Evolutionary conservation across 37 sponge, comb jelly and placozoan species (phyloP).

Genomic region (Sycon ciliatum): DNA sequence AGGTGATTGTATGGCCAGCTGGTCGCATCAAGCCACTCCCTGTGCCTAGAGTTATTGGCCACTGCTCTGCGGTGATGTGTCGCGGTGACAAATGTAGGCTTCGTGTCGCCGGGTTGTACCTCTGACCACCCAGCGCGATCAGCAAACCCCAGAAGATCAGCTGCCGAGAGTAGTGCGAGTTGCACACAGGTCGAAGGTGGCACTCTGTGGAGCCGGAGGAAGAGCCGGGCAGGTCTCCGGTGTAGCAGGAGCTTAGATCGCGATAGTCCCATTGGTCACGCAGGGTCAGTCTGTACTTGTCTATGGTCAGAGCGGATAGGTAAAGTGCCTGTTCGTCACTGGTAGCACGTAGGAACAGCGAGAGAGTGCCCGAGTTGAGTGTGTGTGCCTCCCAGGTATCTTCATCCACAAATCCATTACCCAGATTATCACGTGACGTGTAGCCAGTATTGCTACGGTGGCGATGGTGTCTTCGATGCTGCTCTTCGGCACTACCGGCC

Average conservation of each 20-base stretch:
- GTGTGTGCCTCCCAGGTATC: conserved; percentile 16
- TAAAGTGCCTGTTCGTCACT: neutral
- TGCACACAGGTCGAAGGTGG: conserved; percentile 10
- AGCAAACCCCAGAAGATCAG: conserved; percentile 5
- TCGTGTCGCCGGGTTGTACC: neutral
- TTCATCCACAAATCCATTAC: neutral
- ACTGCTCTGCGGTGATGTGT: too few relatives aligned
- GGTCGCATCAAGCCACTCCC: too few relatives aligned
- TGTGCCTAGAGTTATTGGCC: too few relatives aligned
- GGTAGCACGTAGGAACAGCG: neutral
- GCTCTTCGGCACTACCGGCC: neutral
- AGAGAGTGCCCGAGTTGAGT: neutral
- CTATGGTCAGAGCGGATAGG: neutral
- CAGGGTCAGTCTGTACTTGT: neutral
- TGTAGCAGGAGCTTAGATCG: neutral
- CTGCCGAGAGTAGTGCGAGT: conserved; percentile 14
- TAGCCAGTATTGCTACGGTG: too few relatives aligned
- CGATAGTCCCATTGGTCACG: conserved; percentile 13
- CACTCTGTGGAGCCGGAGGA: too few relatives aligned
- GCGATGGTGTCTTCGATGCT: too few relatives aligned
- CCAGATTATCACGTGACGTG: neutral
- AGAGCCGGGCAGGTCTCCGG: neutral
- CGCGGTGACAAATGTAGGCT: neutral
- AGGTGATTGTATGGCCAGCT: too few relatives aligned
- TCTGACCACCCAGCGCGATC: neutral